These are phyloP conservation scores for Ectemnius continuus DNA, from an alignment of 2,888 invertebrate genomes.

Conservation along the genomic window DNA sequence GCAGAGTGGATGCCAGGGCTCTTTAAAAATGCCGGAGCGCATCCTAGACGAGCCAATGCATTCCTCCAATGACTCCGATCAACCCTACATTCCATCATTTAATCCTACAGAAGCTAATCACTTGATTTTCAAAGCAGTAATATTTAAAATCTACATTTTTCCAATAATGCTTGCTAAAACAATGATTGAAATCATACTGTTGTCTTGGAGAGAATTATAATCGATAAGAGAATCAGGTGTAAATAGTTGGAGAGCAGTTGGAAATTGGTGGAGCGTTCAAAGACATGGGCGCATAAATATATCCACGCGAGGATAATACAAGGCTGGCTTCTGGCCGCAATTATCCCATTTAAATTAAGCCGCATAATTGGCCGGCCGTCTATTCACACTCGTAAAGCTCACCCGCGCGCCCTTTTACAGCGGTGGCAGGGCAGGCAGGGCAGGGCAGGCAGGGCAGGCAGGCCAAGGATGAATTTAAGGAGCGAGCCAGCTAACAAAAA, in stretches of 20 bases:
- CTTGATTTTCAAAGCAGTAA: too few relatives aligned
- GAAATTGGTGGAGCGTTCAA: neutral
- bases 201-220: too few relatives aligned
- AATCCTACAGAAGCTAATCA: conserved; percentile 18
- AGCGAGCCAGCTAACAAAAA: conserved; percentile 44
- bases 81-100: conserved; percentile 43
- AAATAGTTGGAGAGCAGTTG: too few relatives aligned
- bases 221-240: too few relatives aligned
- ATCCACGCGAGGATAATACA: conserved; percentile 54
- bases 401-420: conserved; percentile 69
- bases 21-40: conserved; percentile 52
- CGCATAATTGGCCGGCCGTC: conserved; percentile 76
- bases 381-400: conserved; percentile 76
- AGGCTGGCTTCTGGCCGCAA: conserved; percentile 64
- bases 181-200: too few relatives aligned
- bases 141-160: too few relatives aligned
- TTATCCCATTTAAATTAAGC: conserved; percentile 78
- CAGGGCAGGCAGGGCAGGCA: too few relatives aligned
- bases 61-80: conserved; percentile 45
- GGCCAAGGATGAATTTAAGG: conserved; percentile 59
- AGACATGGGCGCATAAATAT: conserved; percentile 19
- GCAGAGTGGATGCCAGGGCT: conserved; percentile 36
- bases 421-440: conserved; percentile 48
- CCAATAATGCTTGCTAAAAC: too few relatives aligned
- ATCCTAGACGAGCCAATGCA: conserved; percentile 49